Conservation (phyloP, 2,113 vertebrate species). For the Eurystomus gularis region DNA sequence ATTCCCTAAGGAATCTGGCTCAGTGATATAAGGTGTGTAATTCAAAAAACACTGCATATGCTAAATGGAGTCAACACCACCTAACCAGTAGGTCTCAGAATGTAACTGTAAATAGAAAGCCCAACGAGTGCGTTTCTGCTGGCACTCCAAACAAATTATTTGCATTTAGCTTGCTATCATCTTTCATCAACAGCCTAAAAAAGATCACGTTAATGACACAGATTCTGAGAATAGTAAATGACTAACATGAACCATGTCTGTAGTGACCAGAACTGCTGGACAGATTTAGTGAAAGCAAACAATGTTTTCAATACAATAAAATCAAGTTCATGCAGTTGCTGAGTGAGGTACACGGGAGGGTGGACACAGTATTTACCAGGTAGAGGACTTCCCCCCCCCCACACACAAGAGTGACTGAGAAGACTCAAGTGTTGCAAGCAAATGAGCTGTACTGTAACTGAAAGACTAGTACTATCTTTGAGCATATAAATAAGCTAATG, state of each 20-base stretch:
- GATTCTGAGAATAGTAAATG: neutral
- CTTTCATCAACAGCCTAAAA: neutral
- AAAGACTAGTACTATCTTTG: neutral
- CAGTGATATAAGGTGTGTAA: neutral
- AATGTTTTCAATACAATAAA: neutral
- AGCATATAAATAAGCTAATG: neutral
- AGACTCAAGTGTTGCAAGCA: neutral
- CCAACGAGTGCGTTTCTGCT: neutral
- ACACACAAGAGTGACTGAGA: neutral
- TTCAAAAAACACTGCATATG: neutral
- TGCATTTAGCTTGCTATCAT: neutral
- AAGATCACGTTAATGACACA: neutral
- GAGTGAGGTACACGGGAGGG: neutral
- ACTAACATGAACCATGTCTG: neutral
- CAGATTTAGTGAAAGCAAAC: neutral
- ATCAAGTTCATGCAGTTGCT: neutral
- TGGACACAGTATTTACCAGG: neutral
- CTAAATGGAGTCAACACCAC: neutral
- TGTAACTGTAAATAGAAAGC: neutral
- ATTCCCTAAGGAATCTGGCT: neutral
- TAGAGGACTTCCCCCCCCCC: neutral
- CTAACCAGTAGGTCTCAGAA: neutral
- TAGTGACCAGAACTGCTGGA: neutral
- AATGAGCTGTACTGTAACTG: neutral
- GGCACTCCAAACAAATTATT: neutral